Base-by-base conservation (phyloP, 2,888 invertebrate species). In the Tipula unca region DNA sequence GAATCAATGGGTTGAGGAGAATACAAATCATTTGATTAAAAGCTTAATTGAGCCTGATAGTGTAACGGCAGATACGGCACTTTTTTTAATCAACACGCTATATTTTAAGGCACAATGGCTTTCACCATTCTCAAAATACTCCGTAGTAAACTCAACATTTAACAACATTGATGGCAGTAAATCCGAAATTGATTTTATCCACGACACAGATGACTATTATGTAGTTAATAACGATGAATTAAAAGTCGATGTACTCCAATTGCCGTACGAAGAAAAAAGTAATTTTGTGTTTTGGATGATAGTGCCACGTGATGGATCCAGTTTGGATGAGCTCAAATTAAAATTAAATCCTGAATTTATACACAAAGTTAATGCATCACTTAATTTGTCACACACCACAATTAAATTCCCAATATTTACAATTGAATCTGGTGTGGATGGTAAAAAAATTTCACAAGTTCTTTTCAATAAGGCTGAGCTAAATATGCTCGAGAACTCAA, bases 201-300 rank as follows among this genome's bases (percentile, higher is more conserved):
- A 13, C 14, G 84, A 84, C 4, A 17, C 17, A 20, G 84, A 36
- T 10, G 1, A 4, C 3, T 84, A 84, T 20, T n/a, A 36, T 13
- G 25, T 20, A 20, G 84, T 20, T 6, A 83, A 32, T 6, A 32
- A n/a, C 17, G 83, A 83, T 14, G 83, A 83, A 8, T 6, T 83
- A 6, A 83, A 83, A 83, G 83, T 35, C 17, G 32, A 36, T 25
- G 84, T 84, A 20, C 36, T 84, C 25, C 25, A 84, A 20, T 20
- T 84, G 14, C 84, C 84, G 0, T 84, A 84, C 39, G 36, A 32
- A 84, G 36, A 5, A 17, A 36, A 36, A 10, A 36, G 35, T 20
- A 84, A 84, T n/a, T 84, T 84, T 20, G 32, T 36, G 10, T 84
- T 84, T 36, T 84, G 84, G 84, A 36, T 84, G 3, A 36, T 84